Conservation (phyloP, 2,113 vertebrate genomes). For the Lepisosteus osseus region DNA sequence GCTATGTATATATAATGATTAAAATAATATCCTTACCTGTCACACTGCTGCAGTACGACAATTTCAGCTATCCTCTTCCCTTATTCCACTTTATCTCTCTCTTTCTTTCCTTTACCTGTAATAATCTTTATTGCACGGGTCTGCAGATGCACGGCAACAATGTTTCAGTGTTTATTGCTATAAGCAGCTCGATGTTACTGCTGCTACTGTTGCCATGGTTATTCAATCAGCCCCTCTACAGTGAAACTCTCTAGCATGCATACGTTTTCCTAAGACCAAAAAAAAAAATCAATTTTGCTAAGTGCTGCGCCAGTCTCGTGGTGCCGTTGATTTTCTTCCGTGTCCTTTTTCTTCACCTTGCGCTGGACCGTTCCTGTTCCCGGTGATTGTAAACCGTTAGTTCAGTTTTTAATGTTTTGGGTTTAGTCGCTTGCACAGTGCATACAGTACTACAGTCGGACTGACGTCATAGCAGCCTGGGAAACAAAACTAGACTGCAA, state of each 20-base stretch:
- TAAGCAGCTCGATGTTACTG: conserved; percentile 38
- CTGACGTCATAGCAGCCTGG: conserved; percentile 51
- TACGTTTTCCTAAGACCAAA: conserved; percentile 12
- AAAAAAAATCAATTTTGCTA: conserved; percentile 43
- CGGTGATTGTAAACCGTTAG: too few relatives aligned
- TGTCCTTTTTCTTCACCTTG: too few relatives aligned
- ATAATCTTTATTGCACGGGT: conserved; percentile 18
- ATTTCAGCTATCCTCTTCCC: conserved; percentile 28
- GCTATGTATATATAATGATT: background rate
- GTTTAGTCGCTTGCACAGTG: conserved; percentile 15
- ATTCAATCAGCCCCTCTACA: conserved; percentile 66
- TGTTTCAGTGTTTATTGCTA: conserved; percentile 52
- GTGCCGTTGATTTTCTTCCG: conserved; percentile 14
- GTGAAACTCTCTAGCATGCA: conserved; percentile 14
- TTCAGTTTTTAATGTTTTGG: too few relatives aligned
- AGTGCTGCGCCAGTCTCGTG: conserved; percentile 43
- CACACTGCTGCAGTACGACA: conserved; percentile 28
- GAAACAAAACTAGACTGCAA: conserved; percentile 16
- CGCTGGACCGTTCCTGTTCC: too few relatives aligned
- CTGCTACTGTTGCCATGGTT: conserved; percentile 78
- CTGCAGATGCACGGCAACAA: conserved; percentile 36
- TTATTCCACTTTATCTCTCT: conserved; percentile 17
- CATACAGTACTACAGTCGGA: conserved; percentile 29
- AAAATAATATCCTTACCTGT: conserved; percentile 54
- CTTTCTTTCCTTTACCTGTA: conserved; percentile 26